Conservation (phyloP, 1,140 invertebrate species). For the Ceratina calcarata region DNA sequence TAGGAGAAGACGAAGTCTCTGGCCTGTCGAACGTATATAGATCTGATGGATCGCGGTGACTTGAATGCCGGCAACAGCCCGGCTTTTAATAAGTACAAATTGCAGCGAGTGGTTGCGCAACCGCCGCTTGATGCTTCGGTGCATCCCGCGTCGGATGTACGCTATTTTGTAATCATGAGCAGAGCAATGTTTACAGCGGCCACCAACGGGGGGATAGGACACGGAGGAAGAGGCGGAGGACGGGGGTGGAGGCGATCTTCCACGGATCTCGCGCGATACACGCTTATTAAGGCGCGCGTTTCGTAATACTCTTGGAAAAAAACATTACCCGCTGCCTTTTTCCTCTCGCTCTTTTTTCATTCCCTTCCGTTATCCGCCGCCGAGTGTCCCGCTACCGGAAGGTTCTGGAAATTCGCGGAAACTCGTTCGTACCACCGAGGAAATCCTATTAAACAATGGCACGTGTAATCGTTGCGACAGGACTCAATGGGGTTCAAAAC, state of each 20-base stretch:
- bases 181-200: constrained; percentile 77
- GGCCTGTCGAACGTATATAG: not conserved
- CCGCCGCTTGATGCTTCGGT: constrained; percentile 64
- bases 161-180: constrained; percentile 79
- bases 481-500: too few relatives aligned
- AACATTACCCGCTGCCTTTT: constrained; percentile 42
- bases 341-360: constrained; percentile 32
- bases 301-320: constrained; percentile 71
- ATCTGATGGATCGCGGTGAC: constrained; percentile 1
- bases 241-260: constrained; percentile 64
- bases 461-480: too few relatives aligned
- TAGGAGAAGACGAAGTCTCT: too few relatives aligned
- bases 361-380: constrained; percentile 8
- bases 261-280: constrained; percentile 72
- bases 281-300: constrained; percentile 73
- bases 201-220: constrained; percentile 48
- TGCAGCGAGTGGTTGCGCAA: constrained; percentile 70
- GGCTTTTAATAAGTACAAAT: constrained; percentile 73
- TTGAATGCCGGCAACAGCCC: constrained; percentile 43
- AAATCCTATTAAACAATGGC: too few relatives aligned
- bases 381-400: constrained; percentile 23
- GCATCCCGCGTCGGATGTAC: constrained; percentile 76
- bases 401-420: not conserved
- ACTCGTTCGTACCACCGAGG: not conserved
- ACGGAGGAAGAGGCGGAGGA: constrained; percentile 19